A percentile compares a stretch with the other conserved stretches of the same genome.
These are phyloP conservation scores for Cranoglanis bouderius DNA, from an alignment of 2,113 vertebrate genomes.

Conservation along the genomic window DNA sequence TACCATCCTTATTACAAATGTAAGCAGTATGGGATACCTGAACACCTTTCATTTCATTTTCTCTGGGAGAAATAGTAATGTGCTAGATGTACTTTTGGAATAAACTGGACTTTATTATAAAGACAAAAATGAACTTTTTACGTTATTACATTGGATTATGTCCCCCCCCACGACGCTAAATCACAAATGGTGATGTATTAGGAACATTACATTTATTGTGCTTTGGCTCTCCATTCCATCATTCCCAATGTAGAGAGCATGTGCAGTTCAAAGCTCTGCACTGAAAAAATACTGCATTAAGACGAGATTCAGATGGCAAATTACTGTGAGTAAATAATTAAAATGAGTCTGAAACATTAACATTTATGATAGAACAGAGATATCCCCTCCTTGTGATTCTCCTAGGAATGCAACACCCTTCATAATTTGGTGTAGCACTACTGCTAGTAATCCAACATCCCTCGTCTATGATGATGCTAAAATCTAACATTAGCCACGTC, in stretches of 20 bases:
- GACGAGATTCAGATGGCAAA: not conserved
- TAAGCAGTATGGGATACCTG: not conserved
- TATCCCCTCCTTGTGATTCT: not conserved
- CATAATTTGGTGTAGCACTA: not conserved
- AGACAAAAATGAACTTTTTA: not conserved
- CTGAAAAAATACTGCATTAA: not conserved
- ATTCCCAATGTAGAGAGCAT: not conserved
- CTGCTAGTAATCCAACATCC: slow-evolving; percentile 5
- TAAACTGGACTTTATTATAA: slow-evolving; percentile 1
- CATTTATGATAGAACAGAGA: not conserved
- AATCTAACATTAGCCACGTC: not conserved
- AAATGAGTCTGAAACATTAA: slow-evolving; percentile 21
- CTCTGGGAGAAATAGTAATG: not conserved
- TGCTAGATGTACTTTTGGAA: not conserved
- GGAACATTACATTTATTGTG: not conserved
- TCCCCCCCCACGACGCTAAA: not conserved
- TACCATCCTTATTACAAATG: not conserved
- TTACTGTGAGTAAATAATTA: slow-evolving; percentile 23
- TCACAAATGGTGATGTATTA: not conserved
- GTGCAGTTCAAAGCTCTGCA: not conserved
- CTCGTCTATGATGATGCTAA: not conserved
- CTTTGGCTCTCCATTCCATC: not conserved
- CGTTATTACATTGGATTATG: not conserved
- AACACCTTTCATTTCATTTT: not conserved
- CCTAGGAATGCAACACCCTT: slow-evolving; percentile 1